phyloP scores from a whole-genome alignment of 2,797 vertebrate genomes.

The Platalea minor region DNA sequence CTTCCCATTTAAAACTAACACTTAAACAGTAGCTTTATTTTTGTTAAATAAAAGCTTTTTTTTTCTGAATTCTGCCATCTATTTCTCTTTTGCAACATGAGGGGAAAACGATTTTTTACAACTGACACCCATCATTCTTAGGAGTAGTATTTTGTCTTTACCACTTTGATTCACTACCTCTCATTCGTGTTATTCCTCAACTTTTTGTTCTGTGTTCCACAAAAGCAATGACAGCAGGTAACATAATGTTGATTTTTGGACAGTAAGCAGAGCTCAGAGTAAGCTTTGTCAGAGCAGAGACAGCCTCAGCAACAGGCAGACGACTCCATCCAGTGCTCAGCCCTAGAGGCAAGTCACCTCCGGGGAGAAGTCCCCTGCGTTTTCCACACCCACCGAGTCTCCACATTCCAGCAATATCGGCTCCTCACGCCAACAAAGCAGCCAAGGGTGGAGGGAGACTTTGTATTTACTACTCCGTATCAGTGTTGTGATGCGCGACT shows the following conservation, averaged over 20 bases:
- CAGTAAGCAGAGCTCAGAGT: neutral
- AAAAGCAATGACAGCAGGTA: neutral
- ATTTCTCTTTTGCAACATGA: neutral
- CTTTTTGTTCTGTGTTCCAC: neutral
- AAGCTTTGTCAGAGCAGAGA: neutral
- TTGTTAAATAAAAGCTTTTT: conserved; percentile 8
- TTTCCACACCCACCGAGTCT: neutral
- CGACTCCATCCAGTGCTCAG: fast-evolving
- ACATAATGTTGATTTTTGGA: neutral
- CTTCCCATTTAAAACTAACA: conserved; percentile 58
- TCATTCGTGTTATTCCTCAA: neutral
- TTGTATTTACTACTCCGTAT: neutral
- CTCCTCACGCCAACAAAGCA: neutral
- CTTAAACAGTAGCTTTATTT: conserved; percentile 58
- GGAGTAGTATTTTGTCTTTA: neutral
- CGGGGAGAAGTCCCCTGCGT: fast-evolving
- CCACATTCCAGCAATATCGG: neutral
- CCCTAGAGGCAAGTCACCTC: neutral
- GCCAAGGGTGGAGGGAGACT: neutral
- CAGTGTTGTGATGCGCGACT: neutral
- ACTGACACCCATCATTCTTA: neutral
- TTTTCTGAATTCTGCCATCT: neutral
- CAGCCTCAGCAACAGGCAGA: neutral
- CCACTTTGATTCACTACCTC: neutral
- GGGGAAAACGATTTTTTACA: neutral